Percentiles rank a stretch among this genome's conserved stretches.
Conservation (phyloP, 2,113 vertebrate species). For the Hydropotes inermis region DNA sequence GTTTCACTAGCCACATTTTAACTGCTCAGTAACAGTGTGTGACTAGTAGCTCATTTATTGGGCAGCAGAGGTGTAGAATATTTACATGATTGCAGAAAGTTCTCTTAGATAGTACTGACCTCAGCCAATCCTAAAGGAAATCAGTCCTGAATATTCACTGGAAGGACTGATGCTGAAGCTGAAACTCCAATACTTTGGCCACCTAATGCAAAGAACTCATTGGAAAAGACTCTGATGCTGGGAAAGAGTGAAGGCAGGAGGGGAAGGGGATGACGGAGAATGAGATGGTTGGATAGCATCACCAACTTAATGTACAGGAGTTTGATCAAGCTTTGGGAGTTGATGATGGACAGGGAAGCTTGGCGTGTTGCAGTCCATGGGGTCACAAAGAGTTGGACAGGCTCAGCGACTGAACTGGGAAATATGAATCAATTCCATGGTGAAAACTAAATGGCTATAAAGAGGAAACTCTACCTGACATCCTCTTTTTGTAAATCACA, state of each 20-base stretch:
- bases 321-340: not conserved
- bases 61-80: not conserved
- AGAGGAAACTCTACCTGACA: not conserved
- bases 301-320: rapidly evolving
- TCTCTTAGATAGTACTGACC: not conserved
- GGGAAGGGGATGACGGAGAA: not conserved
- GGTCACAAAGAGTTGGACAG: not conserved
- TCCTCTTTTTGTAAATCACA: not conserved
- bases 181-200: not conserved
- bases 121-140: not conserved
- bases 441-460: not conserved
- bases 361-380: not conserved
- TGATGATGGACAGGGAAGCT: not conserved
- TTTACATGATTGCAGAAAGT: not conserved
- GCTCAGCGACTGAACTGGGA: not conserved
- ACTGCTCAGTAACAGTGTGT: not conserved
- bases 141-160: not conserved
- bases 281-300: not conserved
- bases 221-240: not conserved
- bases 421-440: not conserved
- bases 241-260: not conserved
- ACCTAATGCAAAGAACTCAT: not conserved
- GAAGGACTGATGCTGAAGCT: not conserved
- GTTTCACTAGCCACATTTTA: not conserved
- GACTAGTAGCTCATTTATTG: not conserved